phyloP scores from a whole-genome alignment of 1,140 invertebrate species.

The Saccostrea glomerata region DNA sequence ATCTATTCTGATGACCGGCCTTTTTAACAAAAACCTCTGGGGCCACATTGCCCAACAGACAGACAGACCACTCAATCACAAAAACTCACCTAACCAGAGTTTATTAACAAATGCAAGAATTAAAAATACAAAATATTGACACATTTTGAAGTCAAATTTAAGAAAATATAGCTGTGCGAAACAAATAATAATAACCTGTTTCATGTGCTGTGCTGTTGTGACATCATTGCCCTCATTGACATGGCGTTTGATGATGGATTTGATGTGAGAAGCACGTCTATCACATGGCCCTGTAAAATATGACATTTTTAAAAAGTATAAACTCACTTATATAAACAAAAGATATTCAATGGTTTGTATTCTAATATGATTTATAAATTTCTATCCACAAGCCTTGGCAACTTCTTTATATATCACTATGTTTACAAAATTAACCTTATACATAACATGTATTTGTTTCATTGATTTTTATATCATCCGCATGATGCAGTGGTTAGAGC shows the following conservation, averaged over 20 bases:
- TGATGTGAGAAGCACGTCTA: background rate
- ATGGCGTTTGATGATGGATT: background rate
- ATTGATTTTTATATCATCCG: too few species aligned
- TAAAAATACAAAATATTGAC: too few species aligned
- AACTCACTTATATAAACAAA: background rate
- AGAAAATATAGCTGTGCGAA: too few species aligned
- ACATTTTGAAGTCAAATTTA: background rate
- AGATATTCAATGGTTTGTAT: background rate
- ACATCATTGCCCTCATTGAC: constrained; percentile 23
- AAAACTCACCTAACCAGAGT: too few species aligned
- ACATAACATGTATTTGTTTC: background rate
- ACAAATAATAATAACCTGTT: background rate
- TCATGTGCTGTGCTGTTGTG: constrained; percentile 6
- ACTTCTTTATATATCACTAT: background rate
- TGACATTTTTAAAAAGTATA: background rate
- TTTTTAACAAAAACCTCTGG: too few species aligned
- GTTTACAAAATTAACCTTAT: background rate
- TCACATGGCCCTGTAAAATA: background rate
- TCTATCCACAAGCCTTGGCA: too few species aligned
- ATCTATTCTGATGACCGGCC: too few species aligned
- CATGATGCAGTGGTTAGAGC: too few species aligned
- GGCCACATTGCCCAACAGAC: too few species aligned
- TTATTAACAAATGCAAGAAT: too few species aligned
- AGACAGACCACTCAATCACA: too few species aligned
- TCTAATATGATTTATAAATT: background rate